Base-by-base conservation (phyloP, 2,113 vertebrate genomes). In the Gymnogyps californianus region DNA sequence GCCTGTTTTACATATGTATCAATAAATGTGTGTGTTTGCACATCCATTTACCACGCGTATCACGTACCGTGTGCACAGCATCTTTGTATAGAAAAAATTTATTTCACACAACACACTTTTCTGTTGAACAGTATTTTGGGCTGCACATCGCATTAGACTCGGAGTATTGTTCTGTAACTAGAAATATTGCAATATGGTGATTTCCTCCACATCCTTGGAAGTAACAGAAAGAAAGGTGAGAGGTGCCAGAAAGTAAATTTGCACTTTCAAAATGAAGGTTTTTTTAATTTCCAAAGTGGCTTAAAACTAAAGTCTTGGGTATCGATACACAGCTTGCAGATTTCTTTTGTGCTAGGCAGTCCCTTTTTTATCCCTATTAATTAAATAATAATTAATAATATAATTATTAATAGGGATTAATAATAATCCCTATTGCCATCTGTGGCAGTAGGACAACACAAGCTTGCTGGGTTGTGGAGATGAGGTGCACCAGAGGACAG, bases 61-160 rank as follows among this genome's bases (percentile, higher is more conserved):
- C 51, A 0, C 3, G 0, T 9, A 5, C 75, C 0, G 0, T 18
- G 49, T 75, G 74, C 49, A 12, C 16, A 1, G 22, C 25, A 1
- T 2, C 74, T 69, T 40, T 28, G 28, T 5, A 7, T 5, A 40
- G 61, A 15, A 18, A 2, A 32, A 11, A 22, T 34, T 44, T 28
- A 7, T 32, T 79, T 47, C 66, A n/a, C 26, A 28, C 19, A 46
- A 0, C 1, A 1, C 7, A 0, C 20, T 52, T 36, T 11, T 61
- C 75, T 47, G 26, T 32, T 62, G 62, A 44, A 6, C 10, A 3
- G 3, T 7, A 11, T n/a, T 88, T 94, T 25, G 65, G 80, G 40
- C 65, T 87, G 61, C 17, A 15, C 8, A 0, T 21, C 0, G 0
- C 31, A 4, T 36, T 29, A 31, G 21, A n/a, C 31, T 67, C 17